These are phyloP conservation scores for Halichondria panicea DNA, from an alignment of 37 sponge, comb jelly and placozoan genomes.

Conservation along the genomic window DNA sequence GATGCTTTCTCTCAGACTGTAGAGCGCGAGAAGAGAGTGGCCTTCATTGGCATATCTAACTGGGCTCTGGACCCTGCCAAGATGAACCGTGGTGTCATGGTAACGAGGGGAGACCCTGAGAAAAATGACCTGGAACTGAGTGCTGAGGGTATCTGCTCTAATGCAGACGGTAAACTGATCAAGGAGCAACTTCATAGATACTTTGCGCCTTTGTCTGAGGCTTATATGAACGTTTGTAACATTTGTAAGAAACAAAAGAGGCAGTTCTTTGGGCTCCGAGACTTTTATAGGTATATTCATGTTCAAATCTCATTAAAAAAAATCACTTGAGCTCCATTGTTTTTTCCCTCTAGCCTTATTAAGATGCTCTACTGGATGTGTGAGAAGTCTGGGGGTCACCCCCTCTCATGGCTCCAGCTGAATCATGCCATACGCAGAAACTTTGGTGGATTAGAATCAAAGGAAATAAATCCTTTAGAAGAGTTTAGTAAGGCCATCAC, in stretches of 20 bases:
- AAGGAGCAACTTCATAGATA: conserved; percentile 28
- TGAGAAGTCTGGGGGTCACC: conserved; percentile 19
- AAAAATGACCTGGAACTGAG: conserved; percentile 63
- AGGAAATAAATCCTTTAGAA: conserved; percentile 16
- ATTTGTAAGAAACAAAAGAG: conserved; percentile 26
- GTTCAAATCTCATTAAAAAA: too few species aligned
- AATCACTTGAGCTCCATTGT: too few species aligned
- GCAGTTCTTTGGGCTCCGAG: conserved; percentile 94
- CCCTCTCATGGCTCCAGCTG: conserved; percentile 55
- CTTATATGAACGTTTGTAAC: conserved; percentile 57
- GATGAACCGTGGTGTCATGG: conserved; percentile 97
- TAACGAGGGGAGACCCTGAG: conserved; percentile 85
- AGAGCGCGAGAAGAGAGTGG: conserved; percentile 69
- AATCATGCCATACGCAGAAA: conserved; percentile 86
- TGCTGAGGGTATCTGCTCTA: conserved; percentile 82
- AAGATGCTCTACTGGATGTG: conserved; percentile 92
- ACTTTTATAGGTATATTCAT: conserved; percentile 83
- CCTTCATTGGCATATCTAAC: conserved; percentile 97
- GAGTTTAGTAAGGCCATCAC: conserved; percentile 21
- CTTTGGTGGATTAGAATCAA: conserved; percentile 79
- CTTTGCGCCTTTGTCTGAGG: conserved; percentile 61
- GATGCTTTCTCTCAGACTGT: conserved; percentile 29
- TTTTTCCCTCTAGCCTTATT: conserved; percentile 62
- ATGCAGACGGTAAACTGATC: conserved; percentile 43
- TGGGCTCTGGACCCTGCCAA: conserved; percentile 99